Evolutionary conservation across 2,113 vertebrate species (phyloP).

Genomic region (Furnarius figulus): DNA sequence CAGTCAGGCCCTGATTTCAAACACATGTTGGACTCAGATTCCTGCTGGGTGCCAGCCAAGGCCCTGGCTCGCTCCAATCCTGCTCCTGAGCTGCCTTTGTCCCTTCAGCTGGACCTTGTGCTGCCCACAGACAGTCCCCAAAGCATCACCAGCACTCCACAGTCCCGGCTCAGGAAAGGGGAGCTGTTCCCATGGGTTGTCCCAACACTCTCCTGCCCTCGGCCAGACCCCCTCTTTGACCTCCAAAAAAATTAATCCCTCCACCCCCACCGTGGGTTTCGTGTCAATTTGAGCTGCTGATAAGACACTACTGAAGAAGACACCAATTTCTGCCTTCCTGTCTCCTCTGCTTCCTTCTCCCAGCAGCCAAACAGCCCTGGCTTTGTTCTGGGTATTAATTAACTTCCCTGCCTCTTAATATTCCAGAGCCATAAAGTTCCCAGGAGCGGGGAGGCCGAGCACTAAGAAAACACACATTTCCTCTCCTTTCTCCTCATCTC

Average conservation of each 20-base stretch:
- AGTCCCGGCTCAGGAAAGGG: background rate
- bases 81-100: background rate
- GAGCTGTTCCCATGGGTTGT: background rate
- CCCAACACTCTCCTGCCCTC: background rate
- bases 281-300: background rate
- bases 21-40: background rate
- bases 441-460: background rate
- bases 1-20: background rate
- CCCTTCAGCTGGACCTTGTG: background rate
- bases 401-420: slow-evolving; percentile 22
- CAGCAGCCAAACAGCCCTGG: background rate
- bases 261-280: accelerated
- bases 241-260: background rate
- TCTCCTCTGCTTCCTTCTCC: background rate
- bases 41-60: background rate
- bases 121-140: background rate
- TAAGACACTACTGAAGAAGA: background rate
- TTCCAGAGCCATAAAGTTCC: slow-evolving; percentile 36
- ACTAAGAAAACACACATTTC: background rate
- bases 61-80: background rate
- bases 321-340: background rate
- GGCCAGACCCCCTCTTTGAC: background rate
- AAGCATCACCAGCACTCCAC: accelerated
- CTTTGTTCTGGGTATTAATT: slow-evolving; percentile 33
- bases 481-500: background rate